Evolutionary conservation across 1,140 invertebrate genomes (phyloP).

Genomic region (Drosophila orosa): DNA sequence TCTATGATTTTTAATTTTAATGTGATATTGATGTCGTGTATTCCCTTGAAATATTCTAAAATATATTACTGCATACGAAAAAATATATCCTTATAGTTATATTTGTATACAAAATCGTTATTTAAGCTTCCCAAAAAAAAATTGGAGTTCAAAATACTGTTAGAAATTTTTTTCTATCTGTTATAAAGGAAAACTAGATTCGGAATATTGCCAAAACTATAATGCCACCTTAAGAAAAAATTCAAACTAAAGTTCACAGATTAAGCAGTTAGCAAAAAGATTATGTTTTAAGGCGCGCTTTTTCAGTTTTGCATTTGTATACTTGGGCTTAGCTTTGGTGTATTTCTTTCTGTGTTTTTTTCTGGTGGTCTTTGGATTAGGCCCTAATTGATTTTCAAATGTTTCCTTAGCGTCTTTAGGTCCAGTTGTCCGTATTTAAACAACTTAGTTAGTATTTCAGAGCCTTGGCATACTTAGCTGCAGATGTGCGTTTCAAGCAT

Average conservation of each 20-base stretch:
- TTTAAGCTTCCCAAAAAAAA: too few species aligned
- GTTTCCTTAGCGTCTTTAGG: slow-evolving; percentile 45
- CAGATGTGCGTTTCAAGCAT: slow-evolving; percentile 36
- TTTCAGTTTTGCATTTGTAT: not conserved
- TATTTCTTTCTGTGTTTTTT: slow-evolving; percentile 5
- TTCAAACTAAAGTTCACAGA: too few species aligned
- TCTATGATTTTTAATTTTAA: not conserved
- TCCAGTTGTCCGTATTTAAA: slow-evolving; percentile 27
- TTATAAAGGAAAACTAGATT: too few species aligned
- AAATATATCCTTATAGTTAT: not conserved
- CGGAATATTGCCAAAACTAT: too few species aligned
- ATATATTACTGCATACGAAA: not conserved
- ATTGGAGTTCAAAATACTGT: too few species aligned
- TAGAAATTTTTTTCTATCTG: too few species aligned
- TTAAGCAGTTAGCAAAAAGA: too few species aligned
- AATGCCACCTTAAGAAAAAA: too few species aligned
- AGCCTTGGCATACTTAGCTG: slow-evolving; percentile 43
- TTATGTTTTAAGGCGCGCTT: not conserved
- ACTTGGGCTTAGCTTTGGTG: too few species aligned
- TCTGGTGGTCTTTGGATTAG: not conserved
- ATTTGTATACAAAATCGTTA: too few species aligned
- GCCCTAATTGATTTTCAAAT: slow-evolving; percentile 65
- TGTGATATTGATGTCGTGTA: not conserved
- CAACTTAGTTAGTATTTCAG: slow-evolving; percentile 31
- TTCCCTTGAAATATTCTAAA: not conserved